Evolutionary conservation across 2,888 invertebrate species (phyloP), one percentile per base, ranked within the genome.

Genomic region (Netelia inedita): DNA sequence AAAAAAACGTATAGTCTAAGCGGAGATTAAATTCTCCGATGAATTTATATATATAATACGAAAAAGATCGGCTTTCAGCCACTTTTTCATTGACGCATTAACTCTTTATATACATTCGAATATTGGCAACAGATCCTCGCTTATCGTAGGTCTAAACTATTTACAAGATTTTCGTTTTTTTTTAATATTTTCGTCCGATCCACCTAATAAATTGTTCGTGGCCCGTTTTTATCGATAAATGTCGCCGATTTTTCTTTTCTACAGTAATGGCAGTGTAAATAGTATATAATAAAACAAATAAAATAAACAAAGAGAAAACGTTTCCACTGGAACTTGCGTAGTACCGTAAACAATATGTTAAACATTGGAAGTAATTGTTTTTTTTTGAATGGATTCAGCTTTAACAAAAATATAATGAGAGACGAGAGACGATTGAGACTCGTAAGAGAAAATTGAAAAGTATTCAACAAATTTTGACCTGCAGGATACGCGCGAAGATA

Each of bases 191-290:
- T 82, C 61, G 19, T 74, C 57, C 50, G 78, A 79, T 72, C 50
- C 78, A 63, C 73, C 66, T 71, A 82, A 53, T 79, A 50, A 63
- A 79, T 74, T 53, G 53, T 79, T 82, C 69, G 69, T 82, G 79
- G 79, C 82, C 79, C 78, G 74, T 57, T 85, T 78, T 71, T 69
- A 74, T 79, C 74, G 69, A 82, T 69, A 74, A 85, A 82, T 82
- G 43, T 82, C 74, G 82, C 82, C 66, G 72, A 63, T 74, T 53
- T 35, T 28, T 61, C 68, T 66, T 73, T 73, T 72, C 85, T 85
- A 85, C 79, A 75, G n/a, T 85, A 85, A 82, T 85, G 85, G 85
- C 85, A 85, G 85, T 85, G 85, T 85, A 79, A 75, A 85, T 50
- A 79, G 43, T 72, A 35, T 57, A 69, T 65, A 23, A 69, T 73